A percentile compares a stretch with the other conserved stretches of the same genome.
These are phyloP conservation scores for Agonopterix alstromeriana DNA, from an alignment of 2,888 invertebrate species.

Conservation along the genomic window DNA sequence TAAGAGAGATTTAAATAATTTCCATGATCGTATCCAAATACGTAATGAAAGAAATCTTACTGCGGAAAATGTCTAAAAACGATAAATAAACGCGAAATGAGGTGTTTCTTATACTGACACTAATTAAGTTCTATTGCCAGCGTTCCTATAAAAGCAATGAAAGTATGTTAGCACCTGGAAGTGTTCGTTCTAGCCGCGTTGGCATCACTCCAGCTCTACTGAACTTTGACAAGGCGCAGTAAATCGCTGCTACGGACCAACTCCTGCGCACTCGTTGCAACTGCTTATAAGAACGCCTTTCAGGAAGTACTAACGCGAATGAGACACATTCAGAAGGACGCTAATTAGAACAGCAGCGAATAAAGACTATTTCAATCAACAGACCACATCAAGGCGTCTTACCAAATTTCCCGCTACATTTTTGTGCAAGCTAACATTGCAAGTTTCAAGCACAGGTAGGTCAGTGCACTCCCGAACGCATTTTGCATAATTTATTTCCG, in stretches of 20 bases:
- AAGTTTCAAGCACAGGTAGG: conserved; percentile 28
- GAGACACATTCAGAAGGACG: not conserved
- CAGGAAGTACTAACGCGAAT: conserved; percentile 2
- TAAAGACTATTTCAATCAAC: conserved; percentile 3
- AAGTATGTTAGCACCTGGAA: conserved; percentile 56
- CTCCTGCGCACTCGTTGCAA: conserved; percentile 19
- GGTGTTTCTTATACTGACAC: conserved; percentile 11
- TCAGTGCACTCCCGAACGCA: conserved; percentile 41
- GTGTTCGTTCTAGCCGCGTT: conserved; percentile 53
- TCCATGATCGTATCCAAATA: not conserved
- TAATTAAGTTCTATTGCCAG: conserved; percentile 24
- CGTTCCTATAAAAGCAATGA: conserved; percentile 33
- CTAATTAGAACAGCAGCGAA: conserved; percentile 4
- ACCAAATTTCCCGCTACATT: not conserved
- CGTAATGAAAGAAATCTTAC: too few relatives aligned
- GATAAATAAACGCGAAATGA: conserved; percentile 10
- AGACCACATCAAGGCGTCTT: not conserved
- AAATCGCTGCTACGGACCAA: conserved; percentile 42
- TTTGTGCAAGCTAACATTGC: conserved; percentile 14
- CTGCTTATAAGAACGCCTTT: conserved; percentile 5
- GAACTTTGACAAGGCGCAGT: conserved; percentile 67
- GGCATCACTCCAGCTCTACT: conserved; percentile 67
- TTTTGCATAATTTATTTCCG: conserved; percentile 42
- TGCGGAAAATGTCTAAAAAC: not conserved
- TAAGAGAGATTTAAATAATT: conserved; percentile 2